Percentiles rank a stretch among this genome's conserved stretches.
phyloP scores from a whole-genome alignment of 2,888 invertebrate genomes.

The Ormyrus labotus region DNA sequence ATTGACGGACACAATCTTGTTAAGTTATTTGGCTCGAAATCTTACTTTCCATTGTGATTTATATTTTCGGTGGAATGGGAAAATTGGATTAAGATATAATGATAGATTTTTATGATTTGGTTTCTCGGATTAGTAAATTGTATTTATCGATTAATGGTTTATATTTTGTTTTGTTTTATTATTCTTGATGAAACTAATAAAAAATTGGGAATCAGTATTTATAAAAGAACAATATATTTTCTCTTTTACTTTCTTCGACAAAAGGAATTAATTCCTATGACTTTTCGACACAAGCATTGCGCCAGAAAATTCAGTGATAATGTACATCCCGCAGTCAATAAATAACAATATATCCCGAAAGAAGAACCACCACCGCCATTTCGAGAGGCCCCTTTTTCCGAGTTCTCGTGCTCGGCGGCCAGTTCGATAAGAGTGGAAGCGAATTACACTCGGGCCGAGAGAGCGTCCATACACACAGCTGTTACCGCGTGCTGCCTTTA shows the following conservation, averaged over 20 bases:
- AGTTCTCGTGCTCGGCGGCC: no score
- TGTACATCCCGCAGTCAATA: slow-evolving; percentile 36
- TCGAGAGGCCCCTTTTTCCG: no score
- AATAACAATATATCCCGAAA: slow-evolving; percentile 43
- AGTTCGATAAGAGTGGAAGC: slow-evolving; percentile 55
- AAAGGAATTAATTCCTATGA: slow-evolving; percentile 26
- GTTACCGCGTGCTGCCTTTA: slow-evolving; percentile 21
- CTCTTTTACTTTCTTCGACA: no score
- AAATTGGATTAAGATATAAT: no score
- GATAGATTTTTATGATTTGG: no score
- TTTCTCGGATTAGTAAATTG: no score
- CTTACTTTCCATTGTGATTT: background rate
- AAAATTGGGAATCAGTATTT: no score
- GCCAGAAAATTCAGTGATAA: slow-evolving; percentile 43
- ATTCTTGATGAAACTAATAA: no score
- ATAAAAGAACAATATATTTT: no score
- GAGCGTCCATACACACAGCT: background rate
- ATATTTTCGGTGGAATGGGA: background rate
- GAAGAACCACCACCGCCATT: background rate
- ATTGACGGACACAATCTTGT: background rate
- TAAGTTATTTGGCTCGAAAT: background rate
- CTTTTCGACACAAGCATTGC: background rate
- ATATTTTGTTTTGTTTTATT: no score
- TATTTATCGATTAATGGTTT: no score
- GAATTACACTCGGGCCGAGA: slow-evolving; percentile 38